phyloP scores from a whole-genome alignment of 2,888 invertebrate species.

The Schizaphis graminum region DNA sequence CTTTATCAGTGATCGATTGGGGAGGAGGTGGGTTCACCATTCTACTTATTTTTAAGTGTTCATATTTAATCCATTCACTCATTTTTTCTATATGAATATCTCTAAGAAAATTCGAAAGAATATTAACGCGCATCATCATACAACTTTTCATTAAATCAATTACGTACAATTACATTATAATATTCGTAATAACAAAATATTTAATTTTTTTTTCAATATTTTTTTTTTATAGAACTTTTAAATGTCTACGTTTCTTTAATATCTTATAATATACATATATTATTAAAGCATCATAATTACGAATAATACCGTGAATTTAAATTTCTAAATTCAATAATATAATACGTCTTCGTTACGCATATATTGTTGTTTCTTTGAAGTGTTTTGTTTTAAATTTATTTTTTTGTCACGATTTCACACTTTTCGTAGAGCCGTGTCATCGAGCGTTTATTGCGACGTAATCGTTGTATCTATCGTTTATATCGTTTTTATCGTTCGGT shows the following conservation, averaged over 20 bases:
- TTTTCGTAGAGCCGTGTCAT: neutral
- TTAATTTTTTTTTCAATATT: neutral
- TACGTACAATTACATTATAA: neutral
- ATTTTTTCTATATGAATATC: neutral
- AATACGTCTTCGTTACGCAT: neutral
- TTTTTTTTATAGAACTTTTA: neutral
- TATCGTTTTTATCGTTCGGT: neutral
- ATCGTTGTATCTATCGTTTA: neutral
- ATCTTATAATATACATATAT: neutral
- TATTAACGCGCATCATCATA: neutral
- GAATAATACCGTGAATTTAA: neutral
- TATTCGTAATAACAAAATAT: neutral
- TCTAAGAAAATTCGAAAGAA: neutral
- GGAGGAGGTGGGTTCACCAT: neutral
- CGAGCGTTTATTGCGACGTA: neutral
- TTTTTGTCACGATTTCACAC: slow-evolving; percentile 2
- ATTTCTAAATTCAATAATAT: neutral
- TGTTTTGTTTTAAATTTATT: neutral
- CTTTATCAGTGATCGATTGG: neutral
- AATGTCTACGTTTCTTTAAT: neutral
- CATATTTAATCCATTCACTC: neutral
- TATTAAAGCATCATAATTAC: neutral
- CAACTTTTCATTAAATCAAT: neutral
- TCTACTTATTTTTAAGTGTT: neutral
- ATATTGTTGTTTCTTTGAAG: neutral